phyloP scores from a whole-genome alignment of 2,113 vertebrate genomes.

The Motacilla alba region DNA sequence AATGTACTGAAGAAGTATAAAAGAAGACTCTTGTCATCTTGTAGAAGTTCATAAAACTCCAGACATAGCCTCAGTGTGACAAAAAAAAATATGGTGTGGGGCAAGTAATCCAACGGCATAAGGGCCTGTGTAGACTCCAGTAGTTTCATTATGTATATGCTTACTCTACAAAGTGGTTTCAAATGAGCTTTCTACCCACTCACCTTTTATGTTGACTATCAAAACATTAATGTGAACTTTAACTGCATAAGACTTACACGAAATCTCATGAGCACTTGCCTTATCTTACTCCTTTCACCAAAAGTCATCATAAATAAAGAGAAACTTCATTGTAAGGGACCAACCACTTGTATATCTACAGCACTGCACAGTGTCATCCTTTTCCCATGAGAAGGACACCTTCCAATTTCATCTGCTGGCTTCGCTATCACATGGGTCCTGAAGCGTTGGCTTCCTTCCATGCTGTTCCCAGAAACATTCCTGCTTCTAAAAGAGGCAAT shows the following conservation, averaged over 20 bases:
- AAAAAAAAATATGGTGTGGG: neutral
- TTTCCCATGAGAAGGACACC: neutral
- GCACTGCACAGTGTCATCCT: neutral
- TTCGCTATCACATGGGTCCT: neutral
- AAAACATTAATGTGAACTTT: neutral
- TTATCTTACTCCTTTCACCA: neutral
- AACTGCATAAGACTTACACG: neutral
- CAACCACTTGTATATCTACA: neutral
- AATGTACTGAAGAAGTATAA: neutral
- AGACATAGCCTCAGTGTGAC: neutral
- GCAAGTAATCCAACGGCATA: neutral
- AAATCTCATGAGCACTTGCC: neutral
- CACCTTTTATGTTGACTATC: neutral
- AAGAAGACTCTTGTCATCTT: neutral
- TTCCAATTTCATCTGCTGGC: neutral
- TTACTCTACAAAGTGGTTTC: neutral
- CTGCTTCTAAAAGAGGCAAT: neutral
- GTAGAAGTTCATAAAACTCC: neutral
- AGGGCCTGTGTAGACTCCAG: neutral
- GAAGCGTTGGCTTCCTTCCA: neutral
- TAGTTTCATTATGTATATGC: neutral
- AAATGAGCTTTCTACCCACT: neutral
- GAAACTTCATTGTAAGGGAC: neutral
- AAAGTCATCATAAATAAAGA: neutral
- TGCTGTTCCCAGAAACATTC: neutral